Conservation (phyloP, 1,140 invertebrate genomes). For the Drepana arcuata region DNA sequence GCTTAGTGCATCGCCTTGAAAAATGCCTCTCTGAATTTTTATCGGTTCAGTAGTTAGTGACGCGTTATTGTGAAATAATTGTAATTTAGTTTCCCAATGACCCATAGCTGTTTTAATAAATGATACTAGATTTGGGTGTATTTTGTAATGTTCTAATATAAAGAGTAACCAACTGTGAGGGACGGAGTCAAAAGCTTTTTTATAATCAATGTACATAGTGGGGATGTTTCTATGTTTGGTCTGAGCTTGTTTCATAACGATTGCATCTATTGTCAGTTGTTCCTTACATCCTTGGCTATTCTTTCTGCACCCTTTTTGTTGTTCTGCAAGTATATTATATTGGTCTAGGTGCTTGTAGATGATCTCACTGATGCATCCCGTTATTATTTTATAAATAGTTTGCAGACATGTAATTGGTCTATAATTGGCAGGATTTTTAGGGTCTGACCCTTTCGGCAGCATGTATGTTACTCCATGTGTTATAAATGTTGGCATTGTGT, state of each 20-base stretch:
- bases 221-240: background rate
- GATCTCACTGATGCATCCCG: slow-evolving; percentile 1
- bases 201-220: slow-evolving; percentile 12
- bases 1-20: slow-evolving; percentile 11
- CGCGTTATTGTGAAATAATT: background rate
- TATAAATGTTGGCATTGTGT: slow-evolving; percentile 8
- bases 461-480: slow-evolving; percentile 13
- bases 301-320: slow-evolving; percentile 21
- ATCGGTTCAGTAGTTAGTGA: background rate
- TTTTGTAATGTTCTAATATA: slow-evolving; percentile 13
- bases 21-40: slow-evolving; percentile 12
- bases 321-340: slow-evolving; percentile 13
- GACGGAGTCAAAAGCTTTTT: slow-evolving; percentile 18
- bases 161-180: slow-evolving; percentile 15
- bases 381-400: slow-evolving; percentile 7
- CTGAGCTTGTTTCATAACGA: background rate
- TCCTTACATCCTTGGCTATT: slow-evolving; percentile 8
- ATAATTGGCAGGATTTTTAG: slow-evolving; percentile 8
- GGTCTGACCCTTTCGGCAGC: slow-evolving; percentile 7
- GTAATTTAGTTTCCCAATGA: slow-evolving; percentile 10
- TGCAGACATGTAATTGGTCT: slow-evolving; percentile 10
- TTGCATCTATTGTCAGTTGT: slow-evolving; percentile 1
- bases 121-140: slow-evolving; percentile 5
- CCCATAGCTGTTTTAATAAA: slow-evolving; percentile 9
- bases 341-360: slow-evolving; percentile 4